phyloP scores from a whole-genome alignment of 2,113 vertebrate species.

The Chlorodrepanis virens region DNA sequence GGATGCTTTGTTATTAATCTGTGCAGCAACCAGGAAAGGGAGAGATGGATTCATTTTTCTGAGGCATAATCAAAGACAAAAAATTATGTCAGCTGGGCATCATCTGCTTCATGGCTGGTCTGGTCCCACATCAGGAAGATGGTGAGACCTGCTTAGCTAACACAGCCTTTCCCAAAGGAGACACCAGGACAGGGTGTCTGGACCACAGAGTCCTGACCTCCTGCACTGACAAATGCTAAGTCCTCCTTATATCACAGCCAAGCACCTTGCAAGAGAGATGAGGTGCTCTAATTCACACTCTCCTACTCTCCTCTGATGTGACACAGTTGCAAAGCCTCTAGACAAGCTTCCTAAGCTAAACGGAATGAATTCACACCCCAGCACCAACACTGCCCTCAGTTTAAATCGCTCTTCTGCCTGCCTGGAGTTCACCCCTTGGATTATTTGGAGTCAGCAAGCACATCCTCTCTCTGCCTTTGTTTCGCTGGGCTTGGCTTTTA shows the following conservation, averaged over 20 bases:
- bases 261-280: neutral
- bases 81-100: neutral
- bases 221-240: neutral
- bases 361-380: neutral
- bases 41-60: neutral
- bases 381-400: neutral
- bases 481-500: neutral
- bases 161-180: neutral
- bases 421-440: neutral
- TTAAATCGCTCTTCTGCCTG: neutral
- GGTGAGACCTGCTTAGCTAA: neutral
- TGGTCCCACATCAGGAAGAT: neutral
- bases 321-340: neutral
- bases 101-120: neutral
- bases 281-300: neutral
- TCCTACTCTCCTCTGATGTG: neutral
- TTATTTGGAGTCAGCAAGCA: neutral
- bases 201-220: neutral
- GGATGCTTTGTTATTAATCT: conserved; percentile 15
- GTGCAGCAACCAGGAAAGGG: neutral
- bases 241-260: neutral
- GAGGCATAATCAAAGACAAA: neutral
- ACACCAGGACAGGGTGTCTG: neutral
- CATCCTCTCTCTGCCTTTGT: neutral
- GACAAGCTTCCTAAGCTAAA: neutral